Base-by-base conservation (phyloP, 2,888 invertebrate genomes). In the Thymelicus lineola region DNA sequence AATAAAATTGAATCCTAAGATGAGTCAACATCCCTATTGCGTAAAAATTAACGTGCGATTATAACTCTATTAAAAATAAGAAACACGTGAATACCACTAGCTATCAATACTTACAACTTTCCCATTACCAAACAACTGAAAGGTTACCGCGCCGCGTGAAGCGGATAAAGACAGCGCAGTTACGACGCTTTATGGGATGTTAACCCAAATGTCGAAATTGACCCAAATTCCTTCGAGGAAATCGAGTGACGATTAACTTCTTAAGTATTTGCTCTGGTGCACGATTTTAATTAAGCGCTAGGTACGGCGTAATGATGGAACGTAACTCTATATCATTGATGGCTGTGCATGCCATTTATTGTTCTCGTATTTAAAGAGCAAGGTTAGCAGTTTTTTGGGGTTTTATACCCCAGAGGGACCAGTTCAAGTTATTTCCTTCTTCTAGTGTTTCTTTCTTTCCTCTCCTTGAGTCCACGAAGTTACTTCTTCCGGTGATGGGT, bases 191-290 rank as follows among this genome's bases (percentile, higher is more conserved):
- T 67, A 67, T 67, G 60, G 67, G 60, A 61, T 42, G 67, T 67
- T 67, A 67, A 67, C 67, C 67, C 60, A 60, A 61, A 67, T 67
- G 60, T 61, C 67, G 60, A 67, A 59, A 67, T 67, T 67, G 67
- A 67, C 66, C 66, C 53, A 60, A 60, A 67, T 67, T 60, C 60
- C 66, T 7, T 35, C 36, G 20, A n/a, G 59, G 36, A 57, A 66
- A 60, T 60, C 66, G 48, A 38, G 66, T 14, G 45, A 42, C 50
- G 58, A 36, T 66, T 59, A 35, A 48, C 62, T 50, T 28, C 62
- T 50, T 35, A 15, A 62, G 62, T 62, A 62, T 50, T 62, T 50
- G 36, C 48, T 50, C 36, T 2, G 36, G n/a, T 57, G 15, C 7
- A 57, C 57, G 57, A 57, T 57, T 57, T 57, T 57, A 57, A 57